A percentile compares a stretch with the other conserved stretches of the same genome.
Evolutionary conservation across 2,888 invertebrate species (phyloP).

Genomic region (Brachyptera risi): DNA sequence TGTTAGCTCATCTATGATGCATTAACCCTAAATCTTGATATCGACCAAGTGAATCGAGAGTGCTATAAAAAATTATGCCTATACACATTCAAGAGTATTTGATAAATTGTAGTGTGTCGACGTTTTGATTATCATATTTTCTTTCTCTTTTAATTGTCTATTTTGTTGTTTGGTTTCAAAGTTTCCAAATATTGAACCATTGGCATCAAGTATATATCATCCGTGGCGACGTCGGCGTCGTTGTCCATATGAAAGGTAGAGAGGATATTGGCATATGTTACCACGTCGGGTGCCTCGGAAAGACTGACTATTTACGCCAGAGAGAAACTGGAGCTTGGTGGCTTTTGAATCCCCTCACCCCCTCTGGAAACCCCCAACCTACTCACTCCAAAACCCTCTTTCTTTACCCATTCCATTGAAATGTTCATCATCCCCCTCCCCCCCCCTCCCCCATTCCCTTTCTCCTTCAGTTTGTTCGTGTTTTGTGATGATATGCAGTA

Average conservation of each 20-base stretch:
- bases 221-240: neutral
- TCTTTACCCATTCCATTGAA: constrained; percentile 18
- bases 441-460: neutral
- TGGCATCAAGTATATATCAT: too few relatives aligned
- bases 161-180: too few relatives aligned
- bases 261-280: constrained; percentile 18
- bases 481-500: too few relatives aligned
- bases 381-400: neutral
- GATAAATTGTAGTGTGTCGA: too few relatives aligned
- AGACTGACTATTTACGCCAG: constrained; percentile 30
- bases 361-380: neutral
- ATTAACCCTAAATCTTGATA: too few relatives aligned
- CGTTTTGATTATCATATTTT: too few relatives aligned
- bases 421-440: constrained; percentile 5
- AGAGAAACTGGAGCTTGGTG: constrained; percentile 28
- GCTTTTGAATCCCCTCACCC: constrained; percentile 23
- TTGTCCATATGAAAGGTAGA: neutral
- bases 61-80: too few relatives aligned
- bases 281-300: constrained; percentile 24
- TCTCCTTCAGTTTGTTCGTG: neutral
- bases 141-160: too few relatives aligned
- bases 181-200: too few relatives aligned
- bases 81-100: too few relatives aligned
- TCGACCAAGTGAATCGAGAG: too few relatives aligned
- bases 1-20: too few relatives aligned